Base-by-base conservation (phyloP, 2,113 vertebrate species). In the Crotophaga sulcirostris region DNA sequence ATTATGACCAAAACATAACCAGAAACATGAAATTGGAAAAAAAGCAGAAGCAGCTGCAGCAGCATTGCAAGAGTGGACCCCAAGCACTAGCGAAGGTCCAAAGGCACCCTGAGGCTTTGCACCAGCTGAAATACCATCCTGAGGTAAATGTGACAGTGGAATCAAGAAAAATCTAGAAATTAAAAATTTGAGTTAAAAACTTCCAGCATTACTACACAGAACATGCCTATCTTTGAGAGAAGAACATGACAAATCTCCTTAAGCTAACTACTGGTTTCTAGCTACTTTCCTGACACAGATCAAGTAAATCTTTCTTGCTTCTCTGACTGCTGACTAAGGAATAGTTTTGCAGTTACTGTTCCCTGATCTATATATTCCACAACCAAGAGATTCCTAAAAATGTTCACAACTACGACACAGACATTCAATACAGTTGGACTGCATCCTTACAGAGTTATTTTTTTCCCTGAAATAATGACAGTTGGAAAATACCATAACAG, bases 81-180 rank as follows among this genome's bases (percentile, higher is more conserved):
- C 11, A 4, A 33, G 33, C 1, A n/a, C 33, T 10, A 13, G 4
- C 1, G 29, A 42, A 58, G 40, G 21, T 11, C n/a, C n/a, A 58
- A 25, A 56, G 68, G 72, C 15, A 49, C 7, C 12, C n/a, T 1
- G 0, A 5, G 56, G 47, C 38, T 70, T 60, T 36, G 38, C 56
- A 75, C 4, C 42, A 59, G 25, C 23, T 47, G 42, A 17, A 84
- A 76, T 6, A 34, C 1, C 2, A 2, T 14, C 44, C 18, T 3
- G 11, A 70, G 25, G 25, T 11, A 36, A 52, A 26, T 8, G 1
- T 2, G 12, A 58, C 2, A 44, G 14, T 0, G 13, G 14, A 58
- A 29, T 23, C 28, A 20, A 47, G 3, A 6, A 76, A 79, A 28
- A 55, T 33, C 38, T n/a, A 87, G 11, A 69, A 69, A 23, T 21